A percentile compares a stretch with the other conserved stretches of the same genome.
Evolutionary conservation across 2,888 invertebrate species (phyloP).

Genomic region (Strigamia transsilvanica): DNA sequence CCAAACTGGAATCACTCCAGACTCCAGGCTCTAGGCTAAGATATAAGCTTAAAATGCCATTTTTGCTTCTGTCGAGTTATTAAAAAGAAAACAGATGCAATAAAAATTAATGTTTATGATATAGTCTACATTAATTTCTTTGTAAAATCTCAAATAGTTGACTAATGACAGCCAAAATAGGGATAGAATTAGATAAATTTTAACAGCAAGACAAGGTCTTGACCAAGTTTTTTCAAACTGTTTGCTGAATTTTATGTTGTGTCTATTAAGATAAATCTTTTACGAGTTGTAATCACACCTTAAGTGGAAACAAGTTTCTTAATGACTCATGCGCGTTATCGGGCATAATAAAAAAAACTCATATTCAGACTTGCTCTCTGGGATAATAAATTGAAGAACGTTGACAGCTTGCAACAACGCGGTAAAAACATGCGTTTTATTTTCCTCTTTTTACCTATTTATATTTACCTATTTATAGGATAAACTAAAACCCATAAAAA

Average conservation of each 20-base stretch:
- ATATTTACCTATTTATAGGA: not conserved
- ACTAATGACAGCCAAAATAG: not conserved
- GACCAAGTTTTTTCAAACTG: not conserved
- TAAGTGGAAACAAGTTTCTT: slow-evolving; percentile 20
- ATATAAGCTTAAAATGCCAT: too few species aligned
- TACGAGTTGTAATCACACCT: slow-evolving; percentile 1
- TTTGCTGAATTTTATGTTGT: not conserved
- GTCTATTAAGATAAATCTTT: not conserved
- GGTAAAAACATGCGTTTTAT: not conserved
- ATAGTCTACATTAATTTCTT: too few species aligned
- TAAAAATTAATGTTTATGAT: too few species aligned
- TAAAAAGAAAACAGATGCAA: too few species aligned
- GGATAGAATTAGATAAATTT: not conserved
- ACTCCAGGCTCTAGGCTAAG: too few species aligned
- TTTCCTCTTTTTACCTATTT: not conserved
- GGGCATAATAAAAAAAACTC: slow-evolving; percentile 7
- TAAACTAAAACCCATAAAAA: not conserved
- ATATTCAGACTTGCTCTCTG: not conserved
- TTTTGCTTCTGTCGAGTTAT: too few species aligned
- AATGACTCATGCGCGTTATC: slow-evolving; percentile 1
- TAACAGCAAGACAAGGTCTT: not conserved
- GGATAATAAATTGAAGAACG: not conserved
- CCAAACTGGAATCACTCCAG: too few species aligned
- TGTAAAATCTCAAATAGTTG: too few species aligned
- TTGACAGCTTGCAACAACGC: not conserved